A percentile compares a stretch with the other conserved stretches of the same genome.
Conservation (phyloP, 1,140 invertebrate genomes). For the Achatina immaculata region DNA sequence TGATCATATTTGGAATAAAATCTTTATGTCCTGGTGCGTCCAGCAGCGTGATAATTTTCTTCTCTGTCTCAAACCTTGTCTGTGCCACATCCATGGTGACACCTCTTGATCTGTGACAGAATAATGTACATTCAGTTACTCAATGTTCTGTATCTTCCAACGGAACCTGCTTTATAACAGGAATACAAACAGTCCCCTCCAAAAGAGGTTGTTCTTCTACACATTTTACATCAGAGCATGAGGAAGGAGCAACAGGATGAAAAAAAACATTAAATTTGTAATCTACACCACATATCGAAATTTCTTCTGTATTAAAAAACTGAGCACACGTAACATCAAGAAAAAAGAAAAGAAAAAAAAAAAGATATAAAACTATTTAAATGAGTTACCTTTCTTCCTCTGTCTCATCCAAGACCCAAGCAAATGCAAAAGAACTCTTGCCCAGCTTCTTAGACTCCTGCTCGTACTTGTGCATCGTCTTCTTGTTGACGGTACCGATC, state of each 20-base stretch:
- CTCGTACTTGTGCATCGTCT: slow-evolving; percentile 96
- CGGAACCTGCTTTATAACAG: no score
- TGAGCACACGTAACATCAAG: no score
- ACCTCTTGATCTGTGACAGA: slow-evolving; percentile 77
- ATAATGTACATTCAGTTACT: neutral
- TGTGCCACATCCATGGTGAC: slow-evolving; percentile 98
- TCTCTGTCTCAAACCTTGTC: slow-evolving; percentile 91
- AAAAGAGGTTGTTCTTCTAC: no score
- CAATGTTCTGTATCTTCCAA: no score
- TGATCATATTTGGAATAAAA: slow-evolving; percentile 99
- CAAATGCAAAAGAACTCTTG: slow-evolving; percentile 98
- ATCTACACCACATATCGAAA: no score
- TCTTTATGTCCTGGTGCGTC: slow-evolving; percentile 98
- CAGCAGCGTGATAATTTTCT: slow-evolving; percentile 85
- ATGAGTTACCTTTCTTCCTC: slow-evolving; percentile 88
- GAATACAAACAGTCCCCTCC: no score
- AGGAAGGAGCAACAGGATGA: no score
- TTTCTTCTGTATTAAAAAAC: no score
- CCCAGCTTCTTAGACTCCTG: slow-evolving; percentile 97
- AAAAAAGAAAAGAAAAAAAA: no score
- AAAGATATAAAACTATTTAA: no score
- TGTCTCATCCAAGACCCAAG: slow-evolving; percentile 99
- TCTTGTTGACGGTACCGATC: slow-evolving; percentile 90
- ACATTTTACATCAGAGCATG: no score
- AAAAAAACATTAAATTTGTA: no score